These are phyloP conservation scores for Bambusicola thoracicus DNA, from an alignment of 2,113 vertebrate genomes.

Conservation along the genomic window DNA sequence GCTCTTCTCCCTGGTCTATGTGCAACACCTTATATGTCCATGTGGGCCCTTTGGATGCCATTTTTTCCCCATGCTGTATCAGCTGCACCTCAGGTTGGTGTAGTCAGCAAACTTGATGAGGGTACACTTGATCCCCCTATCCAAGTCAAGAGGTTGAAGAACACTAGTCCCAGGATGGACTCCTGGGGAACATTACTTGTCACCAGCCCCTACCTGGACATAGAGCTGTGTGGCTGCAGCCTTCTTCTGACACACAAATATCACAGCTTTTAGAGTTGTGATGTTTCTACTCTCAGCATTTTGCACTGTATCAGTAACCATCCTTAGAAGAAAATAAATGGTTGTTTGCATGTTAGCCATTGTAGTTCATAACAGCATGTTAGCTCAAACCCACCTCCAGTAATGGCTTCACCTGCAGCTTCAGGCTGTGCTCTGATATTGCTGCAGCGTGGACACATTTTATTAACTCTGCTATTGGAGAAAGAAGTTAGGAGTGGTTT, in stretches of 20 bases:
- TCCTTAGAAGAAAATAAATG: background rate
- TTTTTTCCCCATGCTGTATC: no score
- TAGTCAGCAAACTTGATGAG: no score
- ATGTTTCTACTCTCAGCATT: background rate
- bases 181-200: no score
- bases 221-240: no score
- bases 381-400: background rate
- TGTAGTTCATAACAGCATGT: background rate
- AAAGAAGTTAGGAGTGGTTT: background rate
- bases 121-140: no score
- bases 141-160: no score
- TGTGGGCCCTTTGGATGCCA: no score
- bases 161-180: no score
- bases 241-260: background rate
- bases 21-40: no score
- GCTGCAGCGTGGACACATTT: background rate
- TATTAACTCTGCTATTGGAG: background rate
- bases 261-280: background rate
- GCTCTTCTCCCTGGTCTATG: no score
- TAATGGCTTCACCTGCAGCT: background rate
- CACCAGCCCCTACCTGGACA: no score
- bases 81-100: no score
- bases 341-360: background rate
- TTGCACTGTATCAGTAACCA: background rate
- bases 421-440: background rate